Evolutionary conservation across 2,113 vertebrate genomes (phyloP).

Genomic region (Protobothrops flavoviridis): DNA sequence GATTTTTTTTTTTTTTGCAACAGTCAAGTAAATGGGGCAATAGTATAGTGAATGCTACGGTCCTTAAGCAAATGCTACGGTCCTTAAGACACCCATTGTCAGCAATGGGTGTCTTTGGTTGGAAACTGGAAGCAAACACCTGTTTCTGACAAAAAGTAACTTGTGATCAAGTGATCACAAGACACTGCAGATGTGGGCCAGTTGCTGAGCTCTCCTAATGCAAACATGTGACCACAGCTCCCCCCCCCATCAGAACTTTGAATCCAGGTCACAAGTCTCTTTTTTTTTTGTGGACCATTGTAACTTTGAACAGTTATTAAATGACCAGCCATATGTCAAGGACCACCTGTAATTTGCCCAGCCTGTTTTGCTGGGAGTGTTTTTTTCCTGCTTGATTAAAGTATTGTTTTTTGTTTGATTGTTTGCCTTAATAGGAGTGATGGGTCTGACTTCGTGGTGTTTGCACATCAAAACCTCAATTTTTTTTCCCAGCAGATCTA

Average conservation of each 20-base stretch:
- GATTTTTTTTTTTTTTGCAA: background rate
- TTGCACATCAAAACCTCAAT: background rate
- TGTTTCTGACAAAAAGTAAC: background rate
- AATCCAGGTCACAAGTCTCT: background rate
- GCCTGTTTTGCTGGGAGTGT: background rate
- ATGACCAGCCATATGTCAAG: background rate
- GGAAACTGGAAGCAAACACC: background rate
- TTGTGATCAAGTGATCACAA: background rate
- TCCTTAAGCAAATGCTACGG: background rate
- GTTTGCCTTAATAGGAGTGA: background rate
- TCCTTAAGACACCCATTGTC: background rate
- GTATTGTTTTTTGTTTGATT: background rate
- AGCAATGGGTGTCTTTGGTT: background rate
- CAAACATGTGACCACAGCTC: too few relatives aligned
- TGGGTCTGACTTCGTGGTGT: background rate
- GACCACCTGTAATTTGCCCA: background rate
- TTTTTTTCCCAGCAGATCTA: background rate
- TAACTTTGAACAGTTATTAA: background rate
- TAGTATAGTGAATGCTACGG: background rate
- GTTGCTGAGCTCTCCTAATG: background rate
- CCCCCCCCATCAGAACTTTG: background rate
- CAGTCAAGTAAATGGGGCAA: background rate
- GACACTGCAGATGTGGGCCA: background rate
- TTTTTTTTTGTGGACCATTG: background rate
- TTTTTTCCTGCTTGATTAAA: background rate